Conservation (phyloP, 2,888 invertebrate species). For the Drosophila cognata region DNA sequence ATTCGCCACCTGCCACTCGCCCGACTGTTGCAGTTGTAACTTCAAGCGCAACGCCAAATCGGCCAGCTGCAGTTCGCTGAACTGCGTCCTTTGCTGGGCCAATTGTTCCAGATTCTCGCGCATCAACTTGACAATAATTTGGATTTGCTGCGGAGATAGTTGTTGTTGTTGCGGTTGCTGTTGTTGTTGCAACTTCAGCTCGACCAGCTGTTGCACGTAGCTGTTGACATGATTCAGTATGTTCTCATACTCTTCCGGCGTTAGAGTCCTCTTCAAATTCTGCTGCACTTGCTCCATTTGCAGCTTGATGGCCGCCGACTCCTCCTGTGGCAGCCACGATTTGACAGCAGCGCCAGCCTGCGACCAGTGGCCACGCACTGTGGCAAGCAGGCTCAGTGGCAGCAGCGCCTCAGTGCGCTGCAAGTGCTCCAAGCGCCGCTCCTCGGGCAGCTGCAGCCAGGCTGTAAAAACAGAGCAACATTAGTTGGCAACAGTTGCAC, state of each 20-base stretch:
- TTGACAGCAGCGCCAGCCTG: slow-evolving; percentile 60
- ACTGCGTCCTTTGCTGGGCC: slow-evolving; percentile 42
- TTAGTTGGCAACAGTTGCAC: slow-evolving; percentile 45
- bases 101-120: slow-evolving; percentile 78
- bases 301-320: slow-evolving; percentile 42
- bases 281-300: slow-evolving; percentile 68
- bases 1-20: slow-evolving; percentile 51
- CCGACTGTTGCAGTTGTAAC: slow-evolving; percentile 58
- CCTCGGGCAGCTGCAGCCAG: slow-evolving; percentile 78
- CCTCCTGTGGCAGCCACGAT: slow-evolving; percentile 42
- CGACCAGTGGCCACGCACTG: slow-evolving; percentile 59
- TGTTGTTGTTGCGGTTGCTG: slow-evolving; percentile 52
- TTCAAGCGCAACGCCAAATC: slow-evolving; percentile 78
- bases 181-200: slow-evolving; percentile 78
- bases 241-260: slow-evolving; percentile 82
- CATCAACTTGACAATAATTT: slow-evolving; percentile 78
- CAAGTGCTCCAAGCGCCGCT: slow-evolving; percentile 84
- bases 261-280: slow-evolving; percentile 77
- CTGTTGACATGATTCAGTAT: slow-evolving; percentile 83
- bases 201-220: slow-evolving; percentile 83
- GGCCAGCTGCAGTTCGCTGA: slow-evolving; percentile 76
- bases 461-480: slow-evolving; percentile 62
- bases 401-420: slow-evolving; percentile 71
- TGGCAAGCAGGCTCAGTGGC: slow-evolving; percentile 74
- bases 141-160: slow-evolving; percentile 71